Base-by-base conservation (phyloP, 2,113 vertebrate genomes). In the Cynoglossus semilaevis region DNA sequence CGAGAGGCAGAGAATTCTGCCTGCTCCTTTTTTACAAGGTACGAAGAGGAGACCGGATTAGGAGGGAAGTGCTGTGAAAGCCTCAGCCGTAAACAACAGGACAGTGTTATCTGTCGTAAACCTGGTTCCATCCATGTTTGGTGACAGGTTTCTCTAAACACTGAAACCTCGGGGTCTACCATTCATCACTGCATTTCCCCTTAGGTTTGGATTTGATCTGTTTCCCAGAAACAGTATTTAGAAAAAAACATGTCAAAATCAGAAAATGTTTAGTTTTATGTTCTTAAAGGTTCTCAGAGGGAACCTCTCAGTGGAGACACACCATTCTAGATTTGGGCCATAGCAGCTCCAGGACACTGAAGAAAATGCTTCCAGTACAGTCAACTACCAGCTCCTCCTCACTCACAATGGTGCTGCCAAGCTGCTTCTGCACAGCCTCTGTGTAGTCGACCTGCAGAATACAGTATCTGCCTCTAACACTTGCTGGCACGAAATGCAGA, bases 11-110 rank as follows among this genome's bases (percentile, higher is more conserved):
- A 61, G 57, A 63, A 48, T 72, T 70, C 56, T 57, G 59, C 44
- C 70, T 41, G 14, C n/a, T 63, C 69, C 37, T 2, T 52, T 67
- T 79, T 58, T 10, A 42, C 45, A 41, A 45, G 59, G 3, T 35
- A 9, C 35, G 46, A 63, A 35, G 42, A 47, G 63, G 60, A 69
- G 61, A 8, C 40, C 12, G 75, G 71, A 81, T 83, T 77, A 79
- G 42, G 49, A 2, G 34, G 49, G 38, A 67, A 86, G 72, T 63
- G 68, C 63, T 9, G 67, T 46, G 70, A 84, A 72, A 83, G 70
- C 67, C 52, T 63, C 22, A 1, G 51, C 75, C 79, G 55, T 78
- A 79, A 84, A 84, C 81, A 78, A 60, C 59, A 50, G 58, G 83
- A 74, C 79, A 81, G 68, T 70, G 45, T 43, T 42, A 19, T 35